A percentile compares a stretch with the other conserved stretches of the same genome.
Evolutionary conservation across 2,113 vertebrate genomes (phyloP).

Genomic region (Aspiorhynchus laticeps): DNA sequence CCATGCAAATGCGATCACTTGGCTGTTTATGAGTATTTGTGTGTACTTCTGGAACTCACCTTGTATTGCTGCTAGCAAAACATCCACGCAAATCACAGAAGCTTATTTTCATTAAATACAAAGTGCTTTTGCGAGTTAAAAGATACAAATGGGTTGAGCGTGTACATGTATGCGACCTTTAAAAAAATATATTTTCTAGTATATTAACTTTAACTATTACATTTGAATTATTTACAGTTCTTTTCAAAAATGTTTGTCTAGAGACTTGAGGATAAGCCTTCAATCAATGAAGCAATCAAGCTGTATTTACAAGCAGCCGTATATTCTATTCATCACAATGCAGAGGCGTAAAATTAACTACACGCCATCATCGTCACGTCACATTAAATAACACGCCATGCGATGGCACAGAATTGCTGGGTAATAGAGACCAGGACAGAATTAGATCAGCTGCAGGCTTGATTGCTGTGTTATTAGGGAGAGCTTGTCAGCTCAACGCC

Average conservation of each 20-base stretch:
- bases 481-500: slow-evolving; percentile 40
- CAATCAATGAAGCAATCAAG: slow-evolving; percentile 27
- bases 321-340: slow-evolving; percentile 22
- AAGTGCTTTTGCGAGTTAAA: not conserved
- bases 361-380: slow-evolving; percentile 30
- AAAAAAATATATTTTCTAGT: not conserved
- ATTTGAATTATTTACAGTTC: not conserved
- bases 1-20: slow-evolving; percentile 16
- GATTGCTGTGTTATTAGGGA: slow-evolving; percentile 45
- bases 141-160: not conserved
- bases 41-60: not conserved
- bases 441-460: slow-evolving; percentile 41
- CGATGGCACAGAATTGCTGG: slow-evolving; percentile 16
- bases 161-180: not conserved
- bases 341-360: slow-evolving; percentile 36
- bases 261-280: not conserved
- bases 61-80: not conserved
- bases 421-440: slow-evolving; percentile 32
- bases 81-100: not conserved
- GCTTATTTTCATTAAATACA: slow-evolving; percentile 7
- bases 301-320: not conserved
- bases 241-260: not conserved
- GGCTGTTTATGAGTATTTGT: slow-evolving; percentile 8
- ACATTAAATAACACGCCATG: slow-evolving; percentile 37
- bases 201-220: not conserved